Evolutionary conservation across 2,113 vertebrate species (phyloP).

Genomic region (Microcebus griseorufus): DNA sequence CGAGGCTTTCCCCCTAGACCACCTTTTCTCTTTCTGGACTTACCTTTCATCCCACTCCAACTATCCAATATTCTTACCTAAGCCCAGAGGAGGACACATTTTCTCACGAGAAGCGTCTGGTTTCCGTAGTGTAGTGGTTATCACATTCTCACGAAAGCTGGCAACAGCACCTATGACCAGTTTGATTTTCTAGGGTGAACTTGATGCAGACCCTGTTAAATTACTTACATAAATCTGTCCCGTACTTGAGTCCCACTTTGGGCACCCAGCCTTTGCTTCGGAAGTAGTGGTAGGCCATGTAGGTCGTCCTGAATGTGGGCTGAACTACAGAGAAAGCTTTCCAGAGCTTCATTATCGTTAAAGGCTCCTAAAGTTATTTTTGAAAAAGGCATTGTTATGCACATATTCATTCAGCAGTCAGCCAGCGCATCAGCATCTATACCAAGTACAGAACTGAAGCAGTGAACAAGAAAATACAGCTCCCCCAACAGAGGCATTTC

Average conservation of each 20-base stretch:
- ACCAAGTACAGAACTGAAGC: not conserved
- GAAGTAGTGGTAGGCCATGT: slow-evolving; percentile 94
- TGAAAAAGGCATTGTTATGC: not conserved
- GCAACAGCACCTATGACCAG: not conserved
- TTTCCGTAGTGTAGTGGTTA: too few relatives aligned
- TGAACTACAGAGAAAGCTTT: slow-evolving; percentile 84
- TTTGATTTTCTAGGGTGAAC: not conserved
- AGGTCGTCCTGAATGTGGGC: slow-evolving; percentile 89
- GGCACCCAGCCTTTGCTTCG: slow-evolving; percentile 95
- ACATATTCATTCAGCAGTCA: not conserved
- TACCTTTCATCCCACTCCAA: not conserved
- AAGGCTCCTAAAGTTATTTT: slow-evolving; percentile 83
- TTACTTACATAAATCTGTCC: slow-evolving; percentile 93
- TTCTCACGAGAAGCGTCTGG: not conserved
- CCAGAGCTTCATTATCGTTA: slow-evolving; percentile 91
- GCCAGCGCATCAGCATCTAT: not conserved
- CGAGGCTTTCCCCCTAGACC: not conserved
- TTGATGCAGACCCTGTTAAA: not conserved
- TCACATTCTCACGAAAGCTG: too few relatives aligned
- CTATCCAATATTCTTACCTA: not conserved
- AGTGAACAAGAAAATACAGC: not conserved
- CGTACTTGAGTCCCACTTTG: slow-evolving; percentile 95
- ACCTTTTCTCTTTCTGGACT: not conserved
- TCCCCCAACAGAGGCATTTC: rapidly evolving
- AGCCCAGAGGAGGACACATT: not conserved